Percentiles rank a stretch among this genome's conserved stretches.
These are phyloP conservation scores for Acrocyrtus sp. DNA, from an alignment of 2,888 invertebrate species.

Conservation along the genomic window DNA sequence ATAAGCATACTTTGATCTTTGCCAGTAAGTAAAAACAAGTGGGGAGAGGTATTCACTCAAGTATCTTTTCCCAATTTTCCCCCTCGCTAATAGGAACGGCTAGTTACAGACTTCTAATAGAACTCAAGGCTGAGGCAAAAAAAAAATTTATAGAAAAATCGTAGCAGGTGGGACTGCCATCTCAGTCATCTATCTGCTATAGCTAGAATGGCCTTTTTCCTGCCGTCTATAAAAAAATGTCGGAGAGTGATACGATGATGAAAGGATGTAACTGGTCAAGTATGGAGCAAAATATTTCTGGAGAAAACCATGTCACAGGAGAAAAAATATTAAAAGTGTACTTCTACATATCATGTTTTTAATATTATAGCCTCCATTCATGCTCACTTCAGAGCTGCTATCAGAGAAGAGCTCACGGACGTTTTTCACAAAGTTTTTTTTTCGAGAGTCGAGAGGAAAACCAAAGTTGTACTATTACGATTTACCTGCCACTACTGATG, in stretches of 20 bases:
- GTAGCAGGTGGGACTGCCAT: slow-evolving; percentile 52
- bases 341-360: background rate
- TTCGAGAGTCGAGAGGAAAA: slow-evolving; percentile 44
- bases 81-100: background rate
- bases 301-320: background rate
- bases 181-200: slow-evolving; percentile 36
- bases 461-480: slow-evolving; percentile 44
- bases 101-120: slow-evolving; percentile 39
- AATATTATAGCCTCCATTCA: no score
- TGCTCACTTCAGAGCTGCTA: no score
- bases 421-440: background rate
- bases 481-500: slow-evolving; percentile 50
- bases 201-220: background rate
- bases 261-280: slow-evolving; percentile 43
- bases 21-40: no score
- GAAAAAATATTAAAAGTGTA: background rate
- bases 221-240: background rate
- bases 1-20: no score
- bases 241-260: slow-evolving; percentile 27
- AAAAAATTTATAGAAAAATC: slow-evolving; percentile 28
- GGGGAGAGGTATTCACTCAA: no score
- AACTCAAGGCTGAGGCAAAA: slow-evolving; percentile 28
- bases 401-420: background rate
- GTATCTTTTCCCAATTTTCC: background rate
- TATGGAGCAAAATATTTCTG: slow-evolving; percentile 25